These are phyloP conservation scores for Drosophila neocordata DNA, from an alignment of 1,140 invertebrate genomes.

Conservation along the genomic window DNA sequence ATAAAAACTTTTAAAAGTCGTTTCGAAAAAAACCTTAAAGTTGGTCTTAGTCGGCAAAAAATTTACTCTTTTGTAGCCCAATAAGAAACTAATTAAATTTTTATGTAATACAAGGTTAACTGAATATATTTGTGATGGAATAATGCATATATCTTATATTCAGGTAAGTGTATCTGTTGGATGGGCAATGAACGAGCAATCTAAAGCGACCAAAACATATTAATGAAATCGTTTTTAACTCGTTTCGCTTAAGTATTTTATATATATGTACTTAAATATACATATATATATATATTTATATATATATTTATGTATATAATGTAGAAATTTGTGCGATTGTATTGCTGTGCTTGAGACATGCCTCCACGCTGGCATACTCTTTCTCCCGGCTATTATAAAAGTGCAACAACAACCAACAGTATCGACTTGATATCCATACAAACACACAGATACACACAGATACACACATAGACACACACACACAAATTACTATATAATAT, in stretches of 20 bases:
- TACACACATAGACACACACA: slow-evolving; percentile 21
- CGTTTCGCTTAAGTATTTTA: slow-evolving; percentile 75
- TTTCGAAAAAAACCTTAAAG: too few species aligned
- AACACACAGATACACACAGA: slow-evolving; percentile 12
- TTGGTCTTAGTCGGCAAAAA: too few species aligned
- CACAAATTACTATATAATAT: slow-evolving; percentile 59
- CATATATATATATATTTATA: slow-evolving; percentile 12
- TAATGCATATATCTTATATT: background rate
- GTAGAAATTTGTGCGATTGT: slow-evolving; percentile 6
- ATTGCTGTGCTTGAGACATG: slow-evolving; percentile 42
- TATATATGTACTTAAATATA: background rate
- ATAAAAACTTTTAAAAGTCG: too few species aligned
- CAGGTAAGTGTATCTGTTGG: slow-evolving; percentile 9
- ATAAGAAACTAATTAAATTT: too few species aligned
- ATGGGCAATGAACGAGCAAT: slow-evolving; percentile 37
- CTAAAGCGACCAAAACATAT: slow-evolving; percentile 62
- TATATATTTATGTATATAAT: slow-evolving; percentile 10
- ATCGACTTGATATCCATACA: slow-evolving; percentile 37
- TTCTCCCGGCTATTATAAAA: slow-evolving; percentile 58
- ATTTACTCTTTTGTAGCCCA: too few species aligned
- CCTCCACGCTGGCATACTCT: slow-evolving; percentile 35
- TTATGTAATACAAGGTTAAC: too few species aligned
- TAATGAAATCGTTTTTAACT: slow-evolving; percentile 81
- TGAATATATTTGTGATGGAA: too few species aligned
- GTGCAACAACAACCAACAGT: slow-evolving; percentile 77